Evolutionary conservation across 1,140 invertebrate genomes (phyloP), one percentile per base, ranked within the genome.

Genomic region (Drosophila miranda): DNA sequence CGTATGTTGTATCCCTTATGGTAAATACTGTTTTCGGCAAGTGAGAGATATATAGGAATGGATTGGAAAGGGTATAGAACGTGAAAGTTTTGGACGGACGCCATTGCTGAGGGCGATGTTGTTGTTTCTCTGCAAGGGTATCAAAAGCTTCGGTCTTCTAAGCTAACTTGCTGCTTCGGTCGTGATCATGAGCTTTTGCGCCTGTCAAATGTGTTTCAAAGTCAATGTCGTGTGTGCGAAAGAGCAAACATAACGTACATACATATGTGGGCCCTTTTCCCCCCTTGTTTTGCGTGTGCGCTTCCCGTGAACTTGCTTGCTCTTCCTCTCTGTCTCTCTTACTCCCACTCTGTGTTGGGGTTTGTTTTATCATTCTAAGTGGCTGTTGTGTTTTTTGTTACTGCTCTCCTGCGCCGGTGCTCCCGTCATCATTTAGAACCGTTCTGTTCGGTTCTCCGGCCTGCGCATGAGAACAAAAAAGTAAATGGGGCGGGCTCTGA

Each of bases 351-450:
- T 61, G 34, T 51, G 19, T 78, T 19, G 49, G 41, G 67, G 62
- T 57, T 75, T 80, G 75, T 80, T 84, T 86, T 84, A 86, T 81
- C 81, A 67, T 81, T 75, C 68, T 71, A 81, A 87, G 82, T 86
- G 64, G 62, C 58, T 60, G 58, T 61, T 49, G 62, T 46, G 62
- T 46, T 73, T 60, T 59, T 59, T 53, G 52, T 52, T 55, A 52
- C 51, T 70, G 69, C 26, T 44, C 71, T 44, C 71, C 53, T 46
- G 61, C 68, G 59, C 60, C 60, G 70, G 43, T 76, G 81, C 81
- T 84, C 80, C 80, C 80, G 80, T 84, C 80, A 80, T 84, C 74
- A 86, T 81, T 81, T 81, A 81, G 81, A 81, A 86, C 82, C 63
- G 71, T 83, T 83, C 63, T 74, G 59, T 57, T 67, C 62, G 30